Evolutionary conservation across 2,888 invertebrate species (phyloP).

Genomic region (Drosophila paranaensis): DNA sequence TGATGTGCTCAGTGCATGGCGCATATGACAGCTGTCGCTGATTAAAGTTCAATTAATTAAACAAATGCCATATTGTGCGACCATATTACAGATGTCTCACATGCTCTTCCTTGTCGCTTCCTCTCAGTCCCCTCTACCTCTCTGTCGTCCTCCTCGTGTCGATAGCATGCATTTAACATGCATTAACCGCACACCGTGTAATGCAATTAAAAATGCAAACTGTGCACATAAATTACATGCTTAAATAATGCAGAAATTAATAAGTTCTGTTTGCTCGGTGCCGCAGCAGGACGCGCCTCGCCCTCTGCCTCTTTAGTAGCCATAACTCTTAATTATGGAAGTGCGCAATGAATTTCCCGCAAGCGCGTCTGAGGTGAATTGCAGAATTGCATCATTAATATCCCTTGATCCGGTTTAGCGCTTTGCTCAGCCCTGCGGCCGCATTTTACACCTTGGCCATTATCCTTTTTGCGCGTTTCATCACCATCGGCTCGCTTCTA

Average conservation of each 20-base stretch:
- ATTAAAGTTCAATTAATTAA: slow-evolving; percentile 76
- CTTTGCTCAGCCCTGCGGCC: slow-evolving; percentile 30
- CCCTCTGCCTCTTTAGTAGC: not conserved
- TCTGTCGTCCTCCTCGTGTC: not conserved
- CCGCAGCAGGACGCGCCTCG: slow-evolving; percentile 14
- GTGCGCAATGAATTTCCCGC: slow-evolving; percentile 38
- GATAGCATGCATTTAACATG: slow-evolving; percentile 72
- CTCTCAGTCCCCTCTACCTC: not conserved
- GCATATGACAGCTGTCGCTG: slow-evolving; percentile 61
- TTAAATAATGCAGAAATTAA: slow-evolving; percentile 79
- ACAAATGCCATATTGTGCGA: slow-evolving; percentile 61
- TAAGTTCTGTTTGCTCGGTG: slow-evolving; percentile 62
- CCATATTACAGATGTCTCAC: slow-evolving; percentile 49
- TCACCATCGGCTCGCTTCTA: slow-evolving; percentile 40
- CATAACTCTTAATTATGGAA: slow-evolving; percentile 73
- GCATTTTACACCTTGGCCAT: slow-evolving; percentile 47
- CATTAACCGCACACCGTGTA: slow-evolving; percentile 73
- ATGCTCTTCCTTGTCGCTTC: slow-evolving; percentile 5
- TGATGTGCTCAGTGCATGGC: slow-evolving; percentile 1
- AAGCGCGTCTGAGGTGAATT: slow-evolving; percentile 42
- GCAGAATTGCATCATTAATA: slow-evolving; percentile 61
- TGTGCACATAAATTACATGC: slow-evolving; percentile 76
- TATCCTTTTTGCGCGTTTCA: slow-evolving; percentile 16
- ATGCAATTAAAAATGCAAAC: slow-evolving; percentile 76
- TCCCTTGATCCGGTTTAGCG: slow-evolving; percentile 62